phyloP scores from a whole-genome alignment of 2,113 vertebrate species.

The Octodon degus region DNA sequence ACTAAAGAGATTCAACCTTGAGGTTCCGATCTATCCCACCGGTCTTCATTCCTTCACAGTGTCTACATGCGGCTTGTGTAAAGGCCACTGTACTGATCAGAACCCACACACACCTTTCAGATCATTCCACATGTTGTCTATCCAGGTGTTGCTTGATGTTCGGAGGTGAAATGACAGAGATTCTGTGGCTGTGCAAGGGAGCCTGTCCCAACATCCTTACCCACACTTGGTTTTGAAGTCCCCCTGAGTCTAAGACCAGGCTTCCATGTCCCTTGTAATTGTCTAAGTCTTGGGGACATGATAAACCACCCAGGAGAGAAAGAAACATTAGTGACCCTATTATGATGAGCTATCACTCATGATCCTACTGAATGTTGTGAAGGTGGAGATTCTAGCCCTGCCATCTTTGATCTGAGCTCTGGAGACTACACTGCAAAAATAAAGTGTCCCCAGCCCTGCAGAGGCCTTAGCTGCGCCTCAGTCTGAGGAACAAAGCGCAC shows the following conservation, averaged over 20 bases:
- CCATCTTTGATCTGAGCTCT: background rate
- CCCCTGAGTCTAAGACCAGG: no score
- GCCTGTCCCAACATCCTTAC: background rate
- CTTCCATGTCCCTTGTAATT: rapidly evolving
- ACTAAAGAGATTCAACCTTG: background rate
- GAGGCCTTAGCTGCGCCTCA: background rate
- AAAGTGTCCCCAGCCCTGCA: background rate
- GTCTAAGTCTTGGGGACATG: background rate
- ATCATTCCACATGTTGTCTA: rapidly evolving
- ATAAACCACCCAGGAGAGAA: background rate
- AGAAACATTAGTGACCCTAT: background rate
- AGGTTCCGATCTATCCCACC: background rate
- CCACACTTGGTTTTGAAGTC: background rate
- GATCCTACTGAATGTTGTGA: background rate
- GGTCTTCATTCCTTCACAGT: background rate
- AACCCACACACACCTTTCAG: no score
- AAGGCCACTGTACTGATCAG: background rate
- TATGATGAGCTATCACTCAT: background rate
- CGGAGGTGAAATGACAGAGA: background rate
- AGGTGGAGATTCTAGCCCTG: rapidly evolving
- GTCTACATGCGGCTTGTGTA: rapidly evolving
- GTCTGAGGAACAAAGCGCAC: background rate
- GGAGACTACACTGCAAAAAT: background rate
- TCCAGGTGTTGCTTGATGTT: background rate
- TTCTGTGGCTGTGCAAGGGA: rapidly evolving